Evolutionary conservation across 1,140 invertebrate genomes (phyloP).

Genomic region (Muscidifurax raptorellus): DNA sequence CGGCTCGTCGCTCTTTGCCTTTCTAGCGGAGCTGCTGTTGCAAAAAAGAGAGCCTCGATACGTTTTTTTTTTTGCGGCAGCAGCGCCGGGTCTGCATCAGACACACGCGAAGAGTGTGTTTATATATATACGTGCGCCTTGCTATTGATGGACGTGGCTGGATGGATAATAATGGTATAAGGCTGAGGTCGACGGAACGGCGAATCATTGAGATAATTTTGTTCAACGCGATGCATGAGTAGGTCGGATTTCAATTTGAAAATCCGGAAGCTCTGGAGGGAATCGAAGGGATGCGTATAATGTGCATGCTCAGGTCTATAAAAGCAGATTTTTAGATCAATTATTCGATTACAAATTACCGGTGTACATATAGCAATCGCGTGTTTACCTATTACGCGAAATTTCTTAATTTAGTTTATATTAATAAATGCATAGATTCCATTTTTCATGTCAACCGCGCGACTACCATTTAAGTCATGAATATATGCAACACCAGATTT

Average conservation of each 20-base stretch:
- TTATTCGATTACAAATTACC: no score
- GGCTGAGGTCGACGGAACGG: background rate
- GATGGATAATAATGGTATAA: background rate
- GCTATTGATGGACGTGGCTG: constrained; percentile 9
- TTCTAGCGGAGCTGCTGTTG: background rate
- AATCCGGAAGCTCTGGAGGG: no score
- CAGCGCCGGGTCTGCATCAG: background rate
- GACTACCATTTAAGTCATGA: no score
- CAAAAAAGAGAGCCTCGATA: constrained; percentile 15
- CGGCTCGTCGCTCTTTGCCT: background rate
- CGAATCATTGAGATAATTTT: constrained; percentile 1
- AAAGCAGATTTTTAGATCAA: no score
- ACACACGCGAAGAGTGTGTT: background rate
- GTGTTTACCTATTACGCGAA: no score
- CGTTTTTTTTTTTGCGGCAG: background rate
- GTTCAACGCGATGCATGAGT: background rate
- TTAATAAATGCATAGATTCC: no score
- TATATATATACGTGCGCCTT: background rate
- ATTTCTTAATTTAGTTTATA: no score
- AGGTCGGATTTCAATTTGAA: background rate
- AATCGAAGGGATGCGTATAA: no score
- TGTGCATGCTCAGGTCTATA: no score
- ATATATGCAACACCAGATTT: no score
- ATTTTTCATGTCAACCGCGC: no score
- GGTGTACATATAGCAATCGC: no score